Evolutionary conservation across 2,113 vertebrate genomes (phyloP), one percentile per base, ranked within the genome.

Genomic region (Poeciliopsis retropinna): DNA sequence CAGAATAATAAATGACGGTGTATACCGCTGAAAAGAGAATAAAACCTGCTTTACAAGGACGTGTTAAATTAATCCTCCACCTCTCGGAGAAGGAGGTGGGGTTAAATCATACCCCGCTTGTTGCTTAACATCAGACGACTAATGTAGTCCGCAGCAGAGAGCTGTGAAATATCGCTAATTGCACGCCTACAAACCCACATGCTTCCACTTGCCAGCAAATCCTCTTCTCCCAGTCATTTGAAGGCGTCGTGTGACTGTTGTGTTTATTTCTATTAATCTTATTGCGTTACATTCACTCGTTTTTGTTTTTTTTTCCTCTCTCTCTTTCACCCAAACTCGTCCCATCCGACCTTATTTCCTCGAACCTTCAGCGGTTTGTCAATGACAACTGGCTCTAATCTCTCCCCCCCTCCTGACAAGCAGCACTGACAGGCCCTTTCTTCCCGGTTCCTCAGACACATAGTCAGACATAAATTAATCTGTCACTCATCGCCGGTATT

Each of bases 391-490:
- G 93, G 81, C 88, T 95, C 95, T 97, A 97, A 97, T 98, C 96
- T 97, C 95, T 94, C 75, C 94, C 95, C 94, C 94, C 94, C 95
- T 95, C 94, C 95, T 93, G 93, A 97, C 96, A 97, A 96, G 96
- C 94, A 89, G 93, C 94, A 93, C 96, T 96, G 97, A 98, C 96
- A 97, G 95, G 94, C 94, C 93, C 95, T 97, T 97, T 96, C 96
- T 96, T 92, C 96, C 95, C 95, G 93, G 95, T 96, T 96, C 95
- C 94, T 95, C 95, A 96, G 96, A 97, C 95, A 95, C 93, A 93
- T 93, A 97, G 96, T 95, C 95, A 97, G 96, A 96, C 95, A 96
- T 96, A 95, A 97, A 98, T 97, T 96, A 97, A 97, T 96, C 95
- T 97, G 97, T 97, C 97, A 98, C 92, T 98, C 97, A 97, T 94